Evolutionary conservation across 2,797 vertebrate species (phyloP).

Genomic region (Pangasius larnaudii): DNA sequence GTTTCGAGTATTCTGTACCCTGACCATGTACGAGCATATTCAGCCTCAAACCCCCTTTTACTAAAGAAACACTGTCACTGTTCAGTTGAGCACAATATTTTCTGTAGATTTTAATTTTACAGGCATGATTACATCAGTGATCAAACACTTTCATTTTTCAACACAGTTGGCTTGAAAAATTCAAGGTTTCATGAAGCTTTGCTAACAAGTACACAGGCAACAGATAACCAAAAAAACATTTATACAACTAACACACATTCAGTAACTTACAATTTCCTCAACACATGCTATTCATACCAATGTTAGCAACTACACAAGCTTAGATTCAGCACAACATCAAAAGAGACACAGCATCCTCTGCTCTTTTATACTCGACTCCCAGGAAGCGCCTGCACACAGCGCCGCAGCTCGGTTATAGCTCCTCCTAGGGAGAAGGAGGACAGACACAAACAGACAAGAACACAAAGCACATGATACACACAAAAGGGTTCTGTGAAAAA

Average conservation of each 20-base stretch:
- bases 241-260: not conserved
- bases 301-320: not conserved
- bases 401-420: not conserved
- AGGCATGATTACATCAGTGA: not conserved
- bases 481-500: not conserved
- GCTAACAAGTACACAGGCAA: not conserved
- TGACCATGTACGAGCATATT: not conserved
- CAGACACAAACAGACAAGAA: not conserved
- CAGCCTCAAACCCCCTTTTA: not conserved
- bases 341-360: no score
- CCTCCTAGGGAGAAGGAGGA: slow-evolving; percentile 8
- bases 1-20: not conserved
- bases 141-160: no score
- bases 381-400: not conserved
- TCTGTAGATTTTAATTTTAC: not conserved
- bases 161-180: not conserved
- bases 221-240: not conserved
- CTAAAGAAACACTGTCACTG: not conserved
- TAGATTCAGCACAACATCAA: not conserved
- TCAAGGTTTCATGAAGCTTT: not conserved
- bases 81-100: not conserved
- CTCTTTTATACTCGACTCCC: not conserved
- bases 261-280: not conserved
- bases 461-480: not conserved
- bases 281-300: not conserved